phyloP scores from a whole-genome alignment of 2,113 vertebrate genomes.

The Hippocampus barbouri region DNA sequence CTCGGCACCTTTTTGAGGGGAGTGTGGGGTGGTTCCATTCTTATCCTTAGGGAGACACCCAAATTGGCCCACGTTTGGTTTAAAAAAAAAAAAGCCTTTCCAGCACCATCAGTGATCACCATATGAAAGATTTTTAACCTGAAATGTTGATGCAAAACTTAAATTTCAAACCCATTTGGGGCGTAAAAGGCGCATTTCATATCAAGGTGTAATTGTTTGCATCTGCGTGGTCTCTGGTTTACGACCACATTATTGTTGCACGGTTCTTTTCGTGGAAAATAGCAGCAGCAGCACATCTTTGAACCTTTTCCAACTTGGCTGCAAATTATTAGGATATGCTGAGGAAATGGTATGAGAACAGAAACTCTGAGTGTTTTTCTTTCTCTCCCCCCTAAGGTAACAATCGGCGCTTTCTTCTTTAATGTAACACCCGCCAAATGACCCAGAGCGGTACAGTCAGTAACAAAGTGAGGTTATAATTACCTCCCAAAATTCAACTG shows the following conservation, averaged over 20 bases:
- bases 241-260: slow-evolving; percentile 4
- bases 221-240: neutral
- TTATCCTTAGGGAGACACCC: neutral
- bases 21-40: neutral
- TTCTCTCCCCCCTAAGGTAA: neutral
- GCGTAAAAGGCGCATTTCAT: neutral
- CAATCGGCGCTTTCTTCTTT: slow-evolving; percentile 25
- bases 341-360: neutral
- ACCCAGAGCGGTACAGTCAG: slow-evolving; percentile 6
- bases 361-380: neutral
- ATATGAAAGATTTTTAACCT: no score
- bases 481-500: slow-evolving; percentile 13
- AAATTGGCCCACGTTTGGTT: neutral
- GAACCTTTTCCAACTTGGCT: slow-evolving; percentile 5
- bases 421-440: neutral
- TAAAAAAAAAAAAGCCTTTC: neutral
- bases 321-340: neutral
- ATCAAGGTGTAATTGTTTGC: slow-evolving; percentile 1
- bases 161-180: neutral
- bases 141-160: no score
- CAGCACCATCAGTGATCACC: no score
- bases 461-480: slow-evolving; percentile 36
- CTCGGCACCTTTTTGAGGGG: slow-evolving; percentile 18
- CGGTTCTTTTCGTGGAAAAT: slow-evolving; percentile 2
- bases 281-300: neutral